Conservation (phyloP, 2,113 vertebrate species). For the Oryzias melastigma region DNA sequence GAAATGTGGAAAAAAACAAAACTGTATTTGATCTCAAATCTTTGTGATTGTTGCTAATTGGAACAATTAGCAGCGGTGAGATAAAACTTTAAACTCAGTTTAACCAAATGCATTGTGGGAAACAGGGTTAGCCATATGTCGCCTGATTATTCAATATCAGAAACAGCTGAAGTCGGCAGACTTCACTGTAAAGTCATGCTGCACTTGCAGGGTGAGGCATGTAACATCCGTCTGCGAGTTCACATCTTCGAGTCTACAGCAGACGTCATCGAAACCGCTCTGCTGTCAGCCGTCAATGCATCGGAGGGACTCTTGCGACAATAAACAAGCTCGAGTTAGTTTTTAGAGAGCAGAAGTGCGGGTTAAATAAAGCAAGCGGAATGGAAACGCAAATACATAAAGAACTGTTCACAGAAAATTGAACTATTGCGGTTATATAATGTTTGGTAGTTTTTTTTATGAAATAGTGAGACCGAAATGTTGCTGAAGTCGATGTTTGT, state of each 20-base stretch:
- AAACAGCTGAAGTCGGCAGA: neutral
- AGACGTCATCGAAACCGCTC: neutral
- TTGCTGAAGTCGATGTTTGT: conserved; percentile 25
- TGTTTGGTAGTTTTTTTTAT: too few relatives aligned
- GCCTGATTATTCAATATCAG: neutral
- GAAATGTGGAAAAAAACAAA: conserved; percentile 28
- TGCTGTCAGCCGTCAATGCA: neutral
- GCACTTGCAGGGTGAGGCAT: conserved; percentile 32
- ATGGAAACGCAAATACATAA: conserved; percentile 35
- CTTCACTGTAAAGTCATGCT: conserved; percentile 14
- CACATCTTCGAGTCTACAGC: neutral
- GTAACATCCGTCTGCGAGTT: conserved; percentile 12
- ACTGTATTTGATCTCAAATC: conserved; percentile 32
- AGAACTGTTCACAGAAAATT: conserved; percentile 13
- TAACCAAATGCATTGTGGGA: neutral
- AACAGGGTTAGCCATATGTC: neutral
- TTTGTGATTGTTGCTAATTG: neutral
- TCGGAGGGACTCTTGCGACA: neutral
- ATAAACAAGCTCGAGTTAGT: neutral
- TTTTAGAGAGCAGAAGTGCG: too few relatives aligned
- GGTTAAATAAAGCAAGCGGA: too few relatives aligned
- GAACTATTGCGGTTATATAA: too few relatives aligned
- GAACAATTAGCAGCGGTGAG: neutral
- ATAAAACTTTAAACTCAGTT: neutral
- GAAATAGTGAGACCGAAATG: conserved; percentile 24